Evolutionary conservation across 2,113 vertebrate genomes (phyloP).

Genomic region (Xenus cinereus): DNA sequence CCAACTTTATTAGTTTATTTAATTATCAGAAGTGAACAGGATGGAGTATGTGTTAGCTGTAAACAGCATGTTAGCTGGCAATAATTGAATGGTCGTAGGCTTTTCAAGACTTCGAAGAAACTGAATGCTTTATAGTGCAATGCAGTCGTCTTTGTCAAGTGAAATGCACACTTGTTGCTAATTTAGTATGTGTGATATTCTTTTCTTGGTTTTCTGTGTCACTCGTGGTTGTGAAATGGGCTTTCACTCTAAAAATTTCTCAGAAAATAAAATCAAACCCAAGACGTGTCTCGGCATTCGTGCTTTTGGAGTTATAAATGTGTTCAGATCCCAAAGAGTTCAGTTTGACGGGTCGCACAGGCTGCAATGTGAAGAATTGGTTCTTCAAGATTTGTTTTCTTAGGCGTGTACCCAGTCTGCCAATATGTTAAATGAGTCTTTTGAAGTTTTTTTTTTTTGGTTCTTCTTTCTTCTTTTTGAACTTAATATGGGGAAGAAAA

Average conservation of each 20-base stretch:
- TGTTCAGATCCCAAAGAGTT: neutral
- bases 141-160: neutral
- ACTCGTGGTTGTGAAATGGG: neutral
- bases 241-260: neutral
- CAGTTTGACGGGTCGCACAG: neutral
- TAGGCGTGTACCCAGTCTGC: neutral
- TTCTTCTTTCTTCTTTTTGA: too few species aligned
- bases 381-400: neutral
- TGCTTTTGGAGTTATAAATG: neutral
- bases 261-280: neutral
- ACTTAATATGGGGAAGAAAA: neutral
- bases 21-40: neutral
- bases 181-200: neutral
- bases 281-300: fast-evolving
- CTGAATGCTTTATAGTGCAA: neutral
- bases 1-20: neutral
- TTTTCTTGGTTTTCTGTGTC: neutral
- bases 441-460: neutral
- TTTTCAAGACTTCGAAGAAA: neutral
- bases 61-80: neutral
- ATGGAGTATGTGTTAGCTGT: neutral
- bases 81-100: neutral
- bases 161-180: neutral
- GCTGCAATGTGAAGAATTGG: neutral
- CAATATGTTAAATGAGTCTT: neutral